Evolutionary conservation across 2,888 invertebrate genomes (phyloP).

Genomic region (Philhelius pedissequus): DNA sequence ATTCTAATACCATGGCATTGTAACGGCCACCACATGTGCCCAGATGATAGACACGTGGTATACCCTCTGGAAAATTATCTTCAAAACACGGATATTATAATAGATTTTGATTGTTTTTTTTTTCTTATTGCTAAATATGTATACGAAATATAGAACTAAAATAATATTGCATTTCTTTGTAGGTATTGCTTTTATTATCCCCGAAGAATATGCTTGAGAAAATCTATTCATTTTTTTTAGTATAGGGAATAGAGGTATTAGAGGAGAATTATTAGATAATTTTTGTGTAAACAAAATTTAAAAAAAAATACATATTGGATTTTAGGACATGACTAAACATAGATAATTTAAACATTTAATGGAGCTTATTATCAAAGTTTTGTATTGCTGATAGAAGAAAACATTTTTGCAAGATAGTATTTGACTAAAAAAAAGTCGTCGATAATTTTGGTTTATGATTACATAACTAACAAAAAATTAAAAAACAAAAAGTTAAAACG

Average conservation of each 20-base stretch:
- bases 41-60: constrained; percentile 99
- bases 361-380: background rate
- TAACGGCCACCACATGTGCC: constrained; percentile 99
- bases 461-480: background rate
- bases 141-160: background rate
- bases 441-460: background rate
- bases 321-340: constrained; percentile 3
- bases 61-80: constrained; percentile 87
- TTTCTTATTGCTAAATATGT: constrained; percentile 21
- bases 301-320: background rate
- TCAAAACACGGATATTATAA: constrained; percentile 57
- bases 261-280: constrained; percentile 12
- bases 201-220: constrained; percentile 78
- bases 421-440: background rate
- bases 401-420: constrained; percentile 8
- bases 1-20: constrained; percentile 99
- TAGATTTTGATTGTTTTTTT: constrained; percentile 8
- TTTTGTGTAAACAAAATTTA: background rate
- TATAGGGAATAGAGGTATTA: constrained; percentile 20
- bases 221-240: constrained; percentile 73
- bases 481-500: no score
- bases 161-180: constrained; percentile 44
- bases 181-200: constrained; percentile 72
- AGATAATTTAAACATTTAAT: background rate
- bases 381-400: background rate